Percentiles rank a stretch among this genome's conserved stretches.
phyloP scores from a whole-genome alignment of 2,113 vertebrate genomes.

The Octodon degus region DNA sequence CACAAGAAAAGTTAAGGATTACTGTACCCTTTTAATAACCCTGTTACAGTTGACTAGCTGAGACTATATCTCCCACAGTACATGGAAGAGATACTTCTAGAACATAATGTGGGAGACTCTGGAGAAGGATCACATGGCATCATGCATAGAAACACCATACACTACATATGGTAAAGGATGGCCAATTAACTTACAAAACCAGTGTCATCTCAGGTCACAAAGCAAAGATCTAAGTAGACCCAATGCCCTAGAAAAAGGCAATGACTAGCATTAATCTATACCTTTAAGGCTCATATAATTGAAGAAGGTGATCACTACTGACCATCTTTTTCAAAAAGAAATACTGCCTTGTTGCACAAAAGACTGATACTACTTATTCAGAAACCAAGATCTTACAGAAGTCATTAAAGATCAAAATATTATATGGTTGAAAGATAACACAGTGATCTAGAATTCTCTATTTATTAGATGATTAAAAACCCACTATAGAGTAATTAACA shows the following conservation, averaged over 20 bases:
- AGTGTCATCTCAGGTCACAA: slow-evolving; percentile 1
- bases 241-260: neutral
- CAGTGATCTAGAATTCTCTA: slow-evolving; percentile 44
- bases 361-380: neutral
- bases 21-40: neutral
- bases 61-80: slow-evolving; percentile 15
- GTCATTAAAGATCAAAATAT: neutral
- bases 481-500: slow-evolving; percentile 54
- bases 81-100: slow-evolving; percentile 15
- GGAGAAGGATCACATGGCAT: neutral
- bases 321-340: slow-evolving; percentile 18
- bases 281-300: neutral
- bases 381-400: slow-evolving; percentile 47
- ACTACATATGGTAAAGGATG: neutral
- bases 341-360: neutral
- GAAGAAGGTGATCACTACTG: neutral
- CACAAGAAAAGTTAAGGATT: slow-evolving; percentile 48
- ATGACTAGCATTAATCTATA: neutral
- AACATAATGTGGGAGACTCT: neutral
- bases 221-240: neutral
- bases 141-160: neutral
- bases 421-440: slow-evolving; percentile 50
- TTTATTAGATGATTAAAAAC: slow-evolving; percentile 50
- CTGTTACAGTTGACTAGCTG: slow-evolving; percentile 21
- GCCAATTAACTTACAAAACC: neutral